These are phyloP conservation scores for Hippocampus guttulatus DNA, from an alignment of 2,113 vertebrate genomes.

Conservation along the genomic window DNA sequence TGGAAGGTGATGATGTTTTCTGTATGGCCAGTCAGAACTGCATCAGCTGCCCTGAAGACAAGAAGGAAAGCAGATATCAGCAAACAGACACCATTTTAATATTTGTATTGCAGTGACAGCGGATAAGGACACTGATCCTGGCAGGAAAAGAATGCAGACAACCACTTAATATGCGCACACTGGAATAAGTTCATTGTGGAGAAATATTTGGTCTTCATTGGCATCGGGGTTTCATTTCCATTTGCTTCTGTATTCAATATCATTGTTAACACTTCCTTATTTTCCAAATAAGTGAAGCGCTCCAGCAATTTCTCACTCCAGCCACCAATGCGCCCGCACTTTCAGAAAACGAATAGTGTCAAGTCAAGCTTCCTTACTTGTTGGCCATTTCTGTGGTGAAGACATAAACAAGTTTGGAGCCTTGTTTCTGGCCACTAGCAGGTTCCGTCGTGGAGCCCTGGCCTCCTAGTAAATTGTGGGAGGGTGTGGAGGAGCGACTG, in stretches of 20 bases:
- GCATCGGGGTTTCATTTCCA: background rate
- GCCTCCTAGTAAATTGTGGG: conserved; percentile 82
- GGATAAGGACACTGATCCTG: conserved; percentile 1
- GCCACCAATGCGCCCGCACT: background rate
- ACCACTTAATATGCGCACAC: background rate
- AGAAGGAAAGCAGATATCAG: conserved; percentile 46
- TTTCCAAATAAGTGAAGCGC: background rate
- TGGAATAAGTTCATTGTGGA: background rate
- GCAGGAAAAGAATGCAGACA: background rate
- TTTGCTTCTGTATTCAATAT: background rate
- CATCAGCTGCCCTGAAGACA: conserved; percentile 89
- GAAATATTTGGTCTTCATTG: background rate
- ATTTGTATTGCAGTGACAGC: conserved; percentile 9
- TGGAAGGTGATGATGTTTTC: conserved; percentile 97
- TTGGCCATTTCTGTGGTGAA: conserved; percentile 99
- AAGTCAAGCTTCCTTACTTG: conserved; percentile 78
- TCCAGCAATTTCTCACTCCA: background rate
- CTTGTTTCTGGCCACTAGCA: conserved; percentile 83
- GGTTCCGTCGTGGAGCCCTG: conserved; percentile 80
- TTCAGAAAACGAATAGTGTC: background rate
- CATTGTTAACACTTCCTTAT: background rate
- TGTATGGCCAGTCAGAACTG: conserved; percentile 91
- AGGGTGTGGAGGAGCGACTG: conserved; percentile 82
- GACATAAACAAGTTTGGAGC: conserved; percentile 96
- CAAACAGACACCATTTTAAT: conserved; percentile 43